phyloP scores from a whole-genome alignment of 2,888 invertebrate species.

The Leucoptera coffeella region DNA sequence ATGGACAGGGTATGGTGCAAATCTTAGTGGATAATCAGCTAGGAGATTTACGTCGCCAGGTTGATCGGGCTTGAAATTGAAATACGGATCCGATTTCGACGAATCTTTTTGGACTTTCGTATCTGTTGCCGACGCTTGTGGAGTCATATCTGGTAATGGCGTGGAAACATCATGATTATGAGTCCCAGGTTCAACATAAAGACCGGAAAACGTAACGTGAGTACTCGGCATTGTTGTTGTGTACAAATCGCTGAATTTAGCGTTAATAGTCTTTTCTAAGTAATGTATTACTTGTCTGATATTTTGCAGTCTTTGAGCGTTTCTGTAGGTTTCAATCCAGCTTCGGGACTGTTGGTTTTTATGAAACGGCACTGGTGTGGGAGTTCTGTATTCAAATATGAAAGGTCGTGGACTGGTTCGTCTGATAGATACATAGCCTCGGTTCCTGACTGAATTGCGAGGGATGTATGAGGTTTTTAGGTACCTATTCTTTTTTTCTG shows the following conservation, averaged over 20 bases:
- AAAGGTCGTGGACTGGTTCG: slow-evolving; percentile 48
- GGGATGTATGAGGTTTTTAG: slow-evolving; percentile 9
- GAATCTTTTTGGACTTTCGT: slow-evolving; percentile 19
- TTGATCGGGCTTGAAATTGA: slow-evolving; percentile 64
- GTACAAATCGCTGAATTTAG: slow-evolving; percentile 33
- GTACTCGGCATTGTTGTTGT: slow-evolving; percentile 13
- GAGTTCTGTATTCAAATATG: slow-evolving; percentile 28
- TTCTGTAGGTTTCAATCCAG: slow-evolving; percentile 37
- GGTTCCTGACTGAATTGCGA: slow-evolving; percentile 9
- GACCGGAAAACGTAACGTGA: slow-evolving; percentile 32
- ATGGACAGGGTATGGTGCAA: slow-evolving; percentile 16
- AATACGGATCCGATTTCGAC: slow-evolving; percentile 57
- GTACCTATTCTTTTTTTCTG: slow-evolving; percentile 9
- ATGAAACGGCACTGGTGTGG: slow-evolving; percentile 31
- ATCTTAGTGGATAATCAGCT: slow-evolving; percentile 44
- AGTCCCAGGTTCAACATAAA: slow-evolving; percentile 22
- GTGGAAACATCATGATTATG: slow-evolving; percentile 9
- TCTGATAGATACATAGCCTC: slow-evolving; percentile 15
- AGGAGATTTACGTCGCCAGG: slow-evolving; percentile 70
- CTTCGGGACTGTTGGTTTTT: slow-evolving; percentile 25
- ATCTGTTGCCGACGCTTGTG: slow-evolving; percentile 14
- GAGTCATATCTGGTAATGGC: slow-evolving; percentile 9
- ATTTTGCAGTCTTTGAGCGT: slow-evolving; percentile 35
- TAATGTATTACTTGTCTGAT: slow-evolving; percentile 36
- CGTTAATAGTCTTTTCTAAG: slow-evolving; percentile 36